Conservation (phyloP, 1,140 invertebrate genomes). For the Penaeus japonicus region DNA sequence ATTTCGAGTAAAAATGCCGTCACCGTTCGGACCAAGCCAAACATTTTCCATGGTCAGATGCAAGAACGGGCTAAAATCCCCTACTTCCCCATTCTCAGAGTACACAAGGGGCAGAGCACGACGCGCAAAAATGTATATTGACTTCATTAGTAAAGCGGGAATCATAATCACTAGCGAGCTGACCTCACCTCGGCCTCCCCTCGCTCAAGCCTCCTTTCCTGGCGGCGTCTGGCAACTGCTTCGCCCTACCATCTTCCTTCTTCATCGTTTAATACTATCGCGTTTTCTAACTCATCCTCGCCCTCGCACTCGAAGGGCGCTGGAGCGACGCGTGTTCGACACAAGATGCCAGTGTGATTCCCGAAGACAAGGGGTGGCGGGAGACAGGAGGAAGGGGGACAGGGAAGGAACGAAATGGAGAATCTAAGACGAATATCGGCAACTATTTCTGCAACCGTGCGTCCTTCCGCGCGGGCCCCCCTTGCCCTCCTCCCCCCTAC, state of each 20-base stretch:
- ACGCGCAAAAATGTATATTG: conserved; percentile 45
- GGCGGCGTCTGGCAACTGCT: conserved; percentile 25
- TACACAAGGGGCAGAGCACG: conserved; percentile 35
- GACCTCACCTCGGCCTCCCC: conserved; percentile 13
- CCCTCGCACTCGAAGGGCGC: too few relatives aligned
- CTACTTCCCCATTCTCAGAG: conserved; percentile 40
- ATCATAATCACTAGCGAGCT: conserved; percentile 40
- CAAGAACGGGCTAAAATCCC: conserved; percentile 3
- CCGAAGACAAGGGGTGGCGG: not conserved
- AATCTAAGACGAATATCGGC: conserved; percentile 17
- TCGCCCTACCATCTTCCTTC: not conserved
- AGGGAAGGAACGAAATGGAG: too few relatives aligned
- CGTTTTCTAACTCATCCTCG: too few relatives aligned
- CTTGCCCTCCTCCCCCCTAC: not conserved
- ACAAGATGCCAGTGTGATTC: too few relatives aligned
- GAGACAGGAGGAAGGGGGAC: not conserved
- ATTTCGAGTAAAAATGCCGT: conserved; percentile 29
- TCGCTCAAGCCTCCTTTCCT: not conserved
- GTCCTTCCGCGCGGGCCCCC: not conserved
- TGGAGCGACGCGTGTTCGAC: too few relatives aligned
- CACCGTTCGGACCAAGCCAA: conserved; percentile 33
- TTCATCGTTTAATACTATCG: too few relatives aligned
- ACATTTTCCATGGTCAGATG: conserved; percentile 46
- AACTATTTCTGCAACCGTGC: conserved; percentile 20
- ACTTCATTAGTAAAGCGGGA: conserved; percentile 47